These are phyloP conservation scores for Spodoptera exigua DNA, from an alignment of 2,888 invertebrate species.

Conservation along the genomic window DNA sequence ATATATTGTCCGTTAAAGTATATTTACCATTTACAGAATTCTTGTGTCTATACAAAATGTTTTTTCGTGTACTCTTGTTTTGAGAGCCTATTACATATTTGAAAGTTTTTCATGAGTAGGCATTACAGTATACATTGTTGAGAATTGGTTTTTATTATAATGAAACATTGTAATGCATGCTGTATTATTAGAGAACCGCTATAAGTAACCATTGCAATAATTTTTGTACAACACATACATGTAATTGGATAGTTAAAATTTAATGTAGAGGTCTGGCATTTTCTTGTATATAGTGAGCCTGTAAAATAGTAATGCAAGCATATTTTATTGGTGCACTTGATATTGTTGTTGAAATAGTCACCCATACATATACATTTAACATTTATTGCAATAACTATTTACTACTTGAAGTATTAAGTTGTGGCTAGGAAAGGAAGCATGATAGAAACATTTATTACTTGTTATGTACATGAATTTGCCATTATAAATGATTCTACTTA, in stretches of 20 bases:
- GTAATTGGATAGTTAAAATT: constrained; percentile 74
- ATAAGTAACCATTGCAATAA: constrained; percentile 78
- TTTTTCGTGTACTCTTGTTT: constrained; percentile 90
- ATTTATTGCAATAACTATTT: constrained; percentile 31
- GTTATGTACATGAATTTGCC: constrained; percentile 75
- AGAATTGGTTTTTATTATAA: constrained; percentile 69
- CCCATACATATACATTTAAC: constrained; percentile 28
- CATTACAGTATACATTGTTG: constrained; percentile 73
- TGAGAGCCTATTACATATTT: constrained; percentile 89
- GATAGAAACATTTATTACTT: constrained; percentile 51
- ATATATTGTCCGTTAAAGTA: constrained; percentile 90
- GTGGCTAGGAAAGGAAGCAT: constrained; percentile 26
- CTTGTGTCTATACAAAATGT: constrained; percentile 90
- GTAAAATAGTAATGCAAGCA: constrained; percentile 51
- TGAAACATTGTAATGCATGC: constrained; percentile 69
- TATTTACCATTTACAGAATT: constrained; percentile 90
- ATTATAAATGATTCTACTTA: constrained; percentile 78
- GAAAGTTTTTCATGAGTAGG: constrained; percentile 78
- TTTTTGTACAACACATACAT: constrained; percentile 73
- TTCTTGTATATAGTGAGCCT: constrained; percentile 77
- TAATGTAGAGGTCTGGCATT: constrained; percentile 75
- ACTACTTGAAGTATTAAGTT: constrained; percentile 19
- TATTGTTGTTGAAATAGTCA: constrained; percentile 34
- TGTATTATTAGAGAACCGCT: constrained; percentile 75
- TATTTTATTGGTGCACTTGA: constrained; percentile 42